A percentile compares a stretch with the other conserved stretches of the same genome.
Evolutionary conservation across 2,113 vertebrate genomes (phyloP).

Genomic region (Calypte anna): DNA sequence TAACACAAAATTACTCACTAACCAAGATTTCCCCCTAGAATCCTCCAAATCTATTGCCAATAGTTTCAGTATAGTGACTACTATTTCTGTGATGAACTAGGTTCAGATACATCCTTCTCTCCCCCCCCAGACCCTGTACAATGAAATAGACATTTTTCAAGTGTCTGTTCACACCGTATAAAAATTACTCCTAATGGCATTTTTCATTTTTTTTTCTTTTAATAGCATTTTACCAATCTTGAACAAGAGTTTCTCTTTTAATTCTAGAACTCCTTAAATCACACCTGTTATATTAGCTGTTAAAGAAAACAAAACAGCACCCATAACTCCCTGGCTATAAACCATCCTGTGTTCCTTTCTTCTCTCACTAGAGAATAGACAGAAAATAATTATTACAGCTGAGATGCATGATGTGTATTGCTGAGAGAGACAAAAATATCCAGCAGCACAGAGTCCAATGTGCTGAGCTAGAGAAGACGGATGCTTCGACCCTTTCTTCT

Average conservation of each 20-base stretch:
- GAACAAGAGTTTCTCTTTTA: background rate
- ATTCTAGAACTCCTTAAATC: background rate
- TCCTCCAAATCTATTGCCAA: background rate
- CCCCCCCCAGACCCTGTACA: background rate
- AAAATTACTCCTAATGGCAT: background rate
- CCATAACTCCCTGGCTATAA: background rate
- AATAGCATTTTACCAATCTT: background rate
- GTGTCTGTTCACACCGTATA: background rate
- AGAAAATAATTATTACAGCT: background rate
- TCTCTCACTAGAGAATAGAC: background rate
- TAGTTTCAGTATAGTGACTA: background rate
- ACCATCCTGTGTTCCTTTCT: background rate
- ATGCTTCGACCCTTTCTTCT: background rate
- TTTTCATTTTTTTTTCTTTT: background rate
- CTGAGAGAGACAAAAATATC: background rate
- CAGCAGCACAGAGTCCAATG: accelerated
- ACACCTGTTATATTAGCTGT: background rate
- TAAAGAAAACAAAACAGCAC: background rate
- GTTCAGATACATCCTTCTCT: background rate
- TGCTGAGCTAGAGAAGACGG: background rate
- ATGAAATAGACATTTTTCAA: background rate
- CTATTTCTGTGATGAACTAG: background rate
- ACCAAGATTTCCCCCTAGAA: background rate
- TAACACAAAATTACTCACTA: background rate
- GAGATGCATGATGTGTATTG: background rate